Evolutionary conservation across 2,113 vertebrate genomes (phyloP).

Genomic region (Dicrurus megarhynchus): DNA sequence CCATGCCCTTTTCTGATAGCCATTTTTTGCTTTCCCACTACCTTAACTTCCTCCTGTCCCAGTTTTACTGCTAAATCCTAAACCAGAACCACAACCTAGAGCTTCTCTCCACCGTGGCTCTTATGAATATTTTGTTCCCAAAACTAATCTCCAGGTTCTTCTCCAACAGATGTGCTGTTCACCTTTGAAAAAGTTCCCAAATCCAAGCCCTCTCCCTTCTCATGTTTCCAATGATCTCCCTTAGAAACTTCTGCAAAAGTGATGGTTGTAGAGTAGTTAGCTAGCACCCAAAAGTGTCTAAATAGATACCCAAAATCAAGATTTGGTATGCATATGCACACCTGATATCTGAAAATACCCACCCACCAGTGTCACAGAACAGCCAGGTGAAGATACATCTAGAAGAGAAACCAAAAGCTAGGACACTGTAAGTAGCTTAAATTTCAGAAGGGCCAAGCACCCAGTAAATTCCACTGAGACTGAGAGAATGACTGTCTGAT

Average conservation of each 20-base stretch:
- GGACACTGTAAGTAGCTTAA: not conserved
- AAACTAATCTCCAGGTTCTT: not conserved
- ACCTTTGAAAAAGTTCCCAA: not conserved
- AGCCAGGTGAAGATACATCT: accelerated
- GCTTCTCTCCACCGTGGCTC: not conserved
- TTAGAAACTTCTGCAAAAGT: not conserved
- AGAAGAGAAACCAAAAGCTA: not conserved
- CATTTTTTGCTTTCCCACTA: not conserved
- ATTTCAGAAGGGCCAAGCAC: not conserved
- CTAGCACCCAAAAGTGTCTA: not conserved
- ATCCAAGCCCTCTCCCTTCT: not conserved
- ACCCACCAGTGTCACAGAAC: not conserved
- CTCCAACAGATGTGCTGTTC: not conserved
- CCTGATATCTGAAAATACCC: not conserved
- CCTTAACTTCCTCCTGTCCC: not conserved
- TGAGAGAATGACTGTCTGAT: not conserved
- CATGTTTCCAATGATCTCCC: not conserved
- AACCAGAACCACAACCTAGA: not conserved
- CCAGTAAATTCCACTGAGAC: not conserved
- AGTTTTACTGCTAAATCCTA: not conserved
- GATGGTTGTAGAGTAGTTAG: not conserved
- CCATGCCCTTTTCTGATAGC: not conserved
- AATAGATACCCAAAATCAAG: not conserved
- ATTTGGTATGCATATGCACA: not conserved
- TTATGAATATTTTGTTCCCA: not conserved